Evolutionary conservation across 1,140 invertebrate species (phyloP), one percentile per base, ranked within the genome.

Genomic region (Arion vulgaris): DNA sequence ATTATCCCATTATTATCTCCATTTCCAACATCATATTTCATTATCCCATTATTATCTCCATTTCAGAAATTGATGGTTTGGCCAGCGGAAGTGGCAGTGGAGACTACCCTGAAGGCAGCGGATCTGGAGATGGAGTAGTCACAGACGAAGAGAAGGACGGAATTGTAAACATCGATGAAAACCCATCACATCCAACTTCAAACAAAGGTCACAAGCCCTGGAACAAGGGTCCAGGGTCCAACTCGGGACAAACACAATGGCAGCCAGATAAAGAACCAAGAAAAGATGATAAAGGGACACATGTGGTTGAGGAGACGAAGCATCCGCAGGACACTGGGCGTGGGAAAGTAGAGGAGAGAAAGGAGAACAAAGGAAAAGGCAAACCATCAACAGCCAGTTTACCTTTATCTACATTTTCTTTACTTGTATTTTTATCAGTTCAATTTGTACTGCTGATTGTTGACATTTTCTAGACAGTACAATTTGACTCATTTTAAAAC

Each of bases 71-170:
- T 79, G 85, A 86, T 32, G 81, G 82, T 17, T 23, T 84, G 26
- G n/a, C 36, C 17, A 85, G 85, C 73, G 85, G 85, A 69, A 81
- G 82, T 66, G 85, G 85, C 23, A 84, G 85, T 73, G 85, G 85
- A 11, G 79, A 73, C 38, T 41, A 62, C n/a, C 38, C 15, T 19
- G 32, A 79, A n/a, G 82, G 83, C n/a, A 85, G 85, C 69, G 83
- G 83, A 0, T 86, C 83, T 41, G 74, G 68, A 32, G 80, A 75
- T 19, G 34, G 23, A 38, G 62, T 66, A 28, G 62, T 78, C 57
- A 78, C 76, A 38, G 76, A 78, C 7, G 74, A 76, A 2, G 45
- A 76, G 49, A 38, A 62, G 57, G 53, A 66, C 0, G 51, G 51
- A 9, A 39, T 57, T n/a, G 45, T 78, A n/a, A n/a, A 66, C 57